Conservation (phyloP, 2,888 invertebrate genomes). For the Macrosiphum euphorbiae region DNA sequence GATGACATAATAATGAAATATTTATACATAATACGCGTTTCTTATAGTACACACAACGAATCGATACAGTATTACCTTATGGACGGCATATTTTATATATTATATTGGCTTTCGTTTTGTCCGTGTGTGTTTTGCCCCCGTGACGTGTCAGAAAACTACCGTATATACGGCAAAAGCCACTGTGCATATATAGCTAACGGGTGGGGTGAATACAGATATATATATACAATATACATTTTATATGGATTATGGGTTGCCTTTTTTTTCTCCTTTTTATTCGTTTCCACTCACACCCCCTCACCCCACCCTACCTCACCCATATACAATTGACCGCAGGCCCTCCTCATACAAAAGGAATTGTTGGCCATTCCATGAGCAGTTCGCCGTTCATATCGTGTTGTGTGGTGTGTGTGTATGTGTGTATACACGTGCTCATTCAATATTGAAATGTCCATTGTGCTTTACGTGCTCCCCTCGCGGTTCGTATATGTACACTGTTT, state of each 20-base stretch:
- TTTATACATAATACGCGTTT: constrained; percentile 25
- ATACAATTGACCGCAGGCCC: constrained; percentile 44
- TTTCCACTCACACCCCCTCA: too few species aligned
- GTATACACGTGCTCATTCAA: constrained; percentile 46
- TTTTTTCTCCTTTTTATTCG: constrained; percentile 21
- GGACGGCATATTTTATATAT: constrained; percentile 7
- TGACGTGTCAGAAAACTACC: constrained; percentile 33
- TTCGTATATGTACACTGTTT: not conserved
- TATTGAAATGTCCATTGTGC: constrained; percentile 53
- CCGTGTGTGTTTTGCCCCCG: not conserved
- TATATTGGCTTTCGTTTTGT: constrained; percentile 21
- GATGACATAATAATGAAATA: constrained; percentile 56
- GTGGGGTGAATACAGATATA: not conserved
- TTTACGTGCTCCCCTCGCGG: constrained; percentile 17
- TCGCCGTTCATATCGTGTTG: constrained; percentile 5
- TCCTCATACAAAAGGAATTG: not conserved
- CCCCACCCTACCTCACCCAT: not conserved
- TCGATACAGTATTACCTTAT: constrained; percentile 14
- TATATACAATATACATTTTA: constrained; percentile 1
- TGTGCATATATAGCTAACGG: not conserved
- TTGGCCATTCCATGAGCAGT: constrained; percentile 40
- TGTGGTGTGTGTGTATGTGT: not conserved
- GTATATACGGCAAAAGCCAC: not conserved
- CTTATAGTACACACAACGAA: not conserved
- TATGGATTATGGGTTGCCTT: constrained; percentile 13